Evolutionary conservation across 2,888 invertebrate species (phyloP).

Genomic region (Cinara cedri): DNA sequence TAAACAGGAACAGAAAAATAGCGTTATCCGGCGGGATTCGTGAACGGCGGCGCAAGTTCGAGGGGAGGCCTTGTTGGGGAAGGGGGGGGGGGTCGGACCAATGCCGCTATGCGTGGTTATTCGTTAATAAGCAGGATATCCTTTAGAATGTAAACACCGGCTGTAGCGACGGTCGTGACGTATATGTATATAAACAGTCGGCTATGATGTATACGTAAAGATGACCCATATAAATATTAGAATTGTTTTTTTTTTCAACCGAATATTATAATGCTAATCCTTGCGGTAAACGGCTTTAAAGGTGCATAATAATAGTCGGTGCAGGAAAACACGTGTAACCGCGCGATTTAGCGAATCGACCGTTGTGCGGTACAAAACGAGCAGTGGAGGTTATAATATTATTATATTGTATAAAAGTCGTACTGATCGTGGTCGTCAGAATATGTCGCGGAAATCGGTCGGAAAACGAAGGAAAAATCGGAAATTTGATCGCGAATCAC

Average conservation of each 20-base stretch:
- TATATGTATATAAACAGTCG: constrained; percentile 13
- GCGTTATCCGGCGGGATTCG: constrained; percentile 58
- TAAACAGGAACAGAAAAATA: constrained; percentile 46
- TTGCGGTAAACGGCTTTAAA: too few relatives aligned
- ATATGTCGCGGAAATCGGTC: too few relatives aligned
- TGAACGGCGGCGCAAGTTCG: constrained; percentile 58
- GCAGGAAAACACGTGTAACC: too few relatives aligned
- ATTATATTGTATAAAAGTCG: too few relatives aligned
- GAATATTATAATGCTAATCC: too few relatives aligned
- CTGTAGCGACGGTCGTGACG: constrained; percentile 18
- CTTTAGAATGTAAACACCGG: constrained; percentile 54
- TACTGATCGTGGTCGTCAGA: too few relatives aligned
- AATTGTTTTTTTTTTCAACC: neutral
- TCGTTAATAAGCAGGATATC: constrained; percentile 53
- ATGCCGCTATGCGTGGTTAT: neutral
- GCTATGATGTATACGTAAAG: neutral
- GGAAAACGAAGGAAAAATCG: too few relatives aligned
- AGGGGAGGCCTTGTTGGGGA: constrained; percentile 60
- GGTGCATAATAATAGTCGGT: too few relatives aligned
- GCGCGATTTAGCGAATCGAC: too few relatives aligned
- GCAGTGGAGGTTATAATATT: too few relatives aligned
- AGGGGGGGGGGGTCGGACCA: constrained; percentile 7
- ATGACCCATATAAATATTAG: constrained; percentile 27
- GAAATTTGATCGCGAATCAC: too few relatives aligned
- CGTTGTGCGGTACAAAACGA: too few relatives aligned